Conservation (phyloP, 2,113 vertebrate species). For the mouse (Mus musculus) region DNA sequence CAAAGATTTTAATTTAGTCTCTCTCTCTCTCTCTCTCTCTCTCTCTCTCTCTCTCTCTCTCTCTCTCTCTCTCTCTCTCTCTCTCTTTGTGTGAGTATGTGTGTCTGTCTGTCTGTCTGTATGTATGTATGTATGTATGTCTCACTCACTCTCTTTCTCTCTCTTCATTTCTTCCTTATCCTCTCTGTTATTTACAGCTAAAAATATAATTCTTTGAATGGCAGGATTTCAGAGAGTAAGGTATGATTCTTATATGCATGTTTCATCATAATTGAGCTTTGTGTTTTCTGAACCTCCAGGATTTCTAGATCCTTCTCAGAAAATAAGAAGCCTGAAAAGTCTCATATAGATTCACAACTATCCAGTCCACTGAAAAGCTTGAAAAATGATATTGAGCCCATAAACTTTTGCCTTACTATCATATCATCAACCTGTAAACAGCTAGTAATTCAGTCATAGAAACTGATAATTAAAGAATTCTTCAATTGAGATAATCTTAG, state of each 20-base stretch:
- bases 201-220: not conserved
- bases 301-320: not conserved
- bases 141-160: not conserved
- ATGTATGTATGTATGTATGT: too few species aligned
- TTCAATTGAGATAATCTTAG: constrained; percentile 41
- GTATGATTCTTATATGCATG: not conserved
- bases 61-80: not conserved
- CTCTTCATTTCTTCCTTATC: not conserved
- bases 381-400: not conserved
- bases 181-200: not conserved
- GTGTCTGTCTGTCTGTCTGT: not conserved
- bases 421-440: not conserved
- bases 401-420: not conserved
- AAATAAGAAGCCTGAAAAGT: not conserved
- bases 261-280: constrained; percentile 3
- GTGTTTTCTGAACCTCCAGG: not conserved
- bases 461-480: constrained; percentile 14
- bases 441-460: not conserved
- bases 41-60: not conserved
- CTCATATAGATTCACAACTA: constrained; percentile 5
- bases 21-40: not conserved
- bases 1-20: not conserved
- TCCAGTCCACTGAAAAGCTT: not conserved
- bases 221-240: not conserved
- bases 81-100: not conserved